A percentile compares a stretch with the other conserved stretches of the same genome.
These are phyloP conservation scores for Epizoanthus ramosus DNA, from an alignment of 92 coral and sea anemone species.

Conservation along the genomic window DNA sequence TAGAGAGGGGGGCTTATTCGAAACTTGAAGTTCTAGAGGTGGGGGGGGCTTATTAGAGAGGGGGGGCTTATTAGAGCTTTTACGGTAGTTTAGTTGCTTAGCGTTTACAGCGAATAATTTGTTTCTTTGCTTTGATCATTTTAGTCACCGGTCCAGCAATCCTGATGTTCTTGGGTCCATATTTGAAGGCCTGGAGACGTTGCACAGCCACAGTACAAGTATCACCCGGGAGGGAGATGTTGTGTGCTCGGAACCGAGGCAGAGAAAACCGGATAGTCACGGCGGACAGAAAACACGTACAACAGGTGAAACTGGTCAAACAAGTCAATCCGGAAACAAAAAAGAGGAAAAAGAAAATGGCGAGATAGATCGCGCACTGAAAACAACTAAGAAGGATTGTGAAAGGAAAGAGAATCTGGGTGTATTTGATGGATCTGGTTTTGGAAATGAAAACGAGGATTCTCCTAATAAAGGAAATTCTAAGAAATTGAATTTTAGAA, in stretches of 20 bases:
- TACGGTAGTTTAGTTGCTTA: too few species aligned
- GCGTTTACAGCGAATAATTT: background rate
- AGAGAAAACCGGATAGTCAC: background rate
- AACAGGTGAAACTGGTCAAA: constrained; percentile 18
- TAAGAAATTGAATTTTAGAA: background rate
- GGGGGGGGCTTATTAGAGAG: too few species aligned
- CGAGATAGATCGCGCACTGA: background rate
- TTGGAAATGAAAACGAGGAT: background rate
- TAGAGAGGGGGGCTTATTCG: too few species aligned
- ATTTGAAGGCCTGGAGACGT: constrained; percentile 76
- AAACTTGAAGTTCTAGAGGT: too few species aligned
- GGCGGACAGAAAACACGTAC: background rate
- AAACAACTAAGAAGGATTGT: background rate
- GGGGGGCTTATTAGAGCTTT: too few species aligned
- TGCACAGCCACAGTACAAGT: constrained; percentile 59
- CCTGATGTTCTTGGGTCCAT: constrained; percentile 93
- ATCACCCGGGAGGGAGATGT: constrained; percentile 76
- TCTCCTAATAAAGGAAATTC: background rate
- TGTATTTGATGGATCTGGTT: too few species aligned
- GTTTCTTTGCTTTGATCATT: background rate
- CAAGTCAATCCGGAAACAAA: background rate
- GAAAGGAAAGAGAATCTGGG: background rate
- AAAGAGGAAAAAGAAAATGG: background rate
- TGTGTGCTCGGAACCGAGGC: background rate
- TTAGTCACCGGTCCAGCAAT: constrained; percentile 54